Evolutionary conservation across 2,888 invertebrate species (phyloP).

Genomic region (Marronus borbonicus): DNA sequence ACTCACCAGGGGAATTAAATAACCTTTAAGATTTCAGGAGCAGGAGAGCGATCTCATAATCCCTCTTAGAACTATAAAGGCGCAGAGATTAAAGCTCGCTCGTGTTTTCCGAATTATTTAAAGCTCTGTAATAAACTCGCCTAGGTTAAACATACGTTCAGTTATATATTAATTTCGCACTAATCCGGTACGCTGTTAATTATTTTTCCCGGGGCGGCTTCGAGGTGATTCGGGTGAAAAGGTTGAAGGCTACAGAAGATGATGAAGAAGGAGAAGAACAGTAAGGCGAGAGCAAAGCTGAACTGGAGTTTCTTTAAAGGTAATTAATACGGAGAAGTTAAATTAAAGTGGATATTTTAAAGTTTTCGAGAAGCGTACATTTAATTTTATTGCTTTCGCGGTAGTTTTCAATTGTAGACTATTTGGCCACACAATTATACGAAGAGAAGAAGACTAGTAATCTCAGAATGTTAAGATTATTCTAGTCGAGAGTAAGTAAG

Average conservation of each 20-base stretch:
- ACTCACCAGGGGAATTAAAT: constrained; percentile 49
- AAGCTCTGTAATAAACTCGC: constrained; percentile 48
- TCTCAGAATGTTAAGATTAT: background rate
- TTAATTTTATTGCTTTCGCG: constrained; percentile 31
- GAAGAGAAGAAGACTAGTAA: background rate
- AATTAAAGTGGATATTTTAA: constrained; percentile 38
- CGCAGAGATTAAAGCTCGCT: constrained; percentile 41
- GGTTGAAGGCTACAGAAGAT: background rate
- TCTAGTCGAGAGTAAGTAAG: no score
- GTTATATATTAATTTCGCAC: constrained; percentile 43
- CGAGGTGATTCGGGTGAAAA: constrained; percentile 19
- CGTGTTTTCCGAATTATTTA: constrained; percentile 46
- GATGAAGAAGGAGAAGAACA: background rate
- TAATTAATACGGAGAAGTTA: constrained; percentile 41
- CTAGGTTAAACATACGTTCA: constrained; percentile 49
- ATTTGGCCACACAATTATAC: constrained; percentile 3
- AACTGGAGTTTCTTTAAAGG: constrained; percentile 32
- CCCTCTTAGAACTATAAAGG: constrained; percentile 51
- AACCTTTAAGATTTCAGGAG: constrained; percentile 50
- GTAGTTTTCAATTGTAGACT: constrained; percentile 11
- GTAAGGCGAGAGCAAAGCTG: constrained; percentile 32
- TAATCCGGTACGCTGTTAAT: constrained; percentile 47
- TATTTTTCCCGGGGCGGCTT: constrained; percentile 35
- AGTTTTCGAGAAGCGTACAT: constrained; percentile 24
- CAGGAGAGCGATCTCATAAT: constrained; percentile 47